Evolutionary conservation across 2,113 vertebrate genomes (phyloP), one percentile per base, ranked within the genome.

Genomic region (Ailurus styani): DNA sequence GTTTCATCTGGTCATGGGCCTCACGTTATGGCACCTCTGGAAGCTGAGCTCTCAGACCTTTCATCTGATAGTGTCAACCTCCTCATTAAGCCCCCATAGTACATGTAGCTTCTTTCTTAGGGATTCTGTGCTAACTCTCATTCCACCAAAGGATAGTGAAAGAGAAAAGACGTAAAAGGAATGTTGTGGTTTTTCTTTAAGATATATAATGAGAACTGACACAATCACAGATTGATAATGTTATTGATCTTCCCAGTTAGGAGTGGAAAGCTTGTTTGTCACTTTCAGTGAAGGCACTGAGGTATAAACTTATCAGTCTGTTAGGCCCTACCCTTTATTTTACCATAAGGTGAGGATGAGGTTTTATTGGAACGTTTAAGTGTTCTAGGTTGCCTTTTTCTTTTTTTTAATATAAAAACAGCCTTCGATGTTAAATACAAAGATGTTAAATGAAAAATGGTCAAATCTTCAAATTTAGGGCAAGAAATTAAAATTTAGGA

Each of bases 401-500:
- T 47, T 57, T n/a, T 55, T 64, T 87, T 90, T 7, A 87, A 90
- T 90, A 23, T 47, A 73, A 62, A 94, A 3, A 11, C 18, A 87
- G 7, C 37, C 64, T 57, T 82, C 45, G 62, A 25, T 89, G 21
- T 86, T 97, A 90, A 87, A 78, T 10, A 20, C 37, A 11, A 94
- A 95, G 42, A 40, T 93, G 23, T 68, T 20, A 87, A 25, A 72
- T 90, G 21, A 84, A 72, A n/a, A 79, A 40, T 37, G 25, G 84
- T 84, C 47, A 82, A 27, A 25, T 62, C 68, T 83, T 89, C 40
- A 89, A 54, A 89, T 86, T 25, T 37, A 17, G 29, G 55, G 55
- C 29, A 45, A 86, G 42, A 78, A 91, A 34, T 54, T 27, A 91
- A 92, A 89, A 62, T 95, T 78, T 21, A 64, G 75, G 37, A 83